Base-by-base conservation (phyloP, 2,113 vertebrate species). In the Archilochus colubris region DNA sequence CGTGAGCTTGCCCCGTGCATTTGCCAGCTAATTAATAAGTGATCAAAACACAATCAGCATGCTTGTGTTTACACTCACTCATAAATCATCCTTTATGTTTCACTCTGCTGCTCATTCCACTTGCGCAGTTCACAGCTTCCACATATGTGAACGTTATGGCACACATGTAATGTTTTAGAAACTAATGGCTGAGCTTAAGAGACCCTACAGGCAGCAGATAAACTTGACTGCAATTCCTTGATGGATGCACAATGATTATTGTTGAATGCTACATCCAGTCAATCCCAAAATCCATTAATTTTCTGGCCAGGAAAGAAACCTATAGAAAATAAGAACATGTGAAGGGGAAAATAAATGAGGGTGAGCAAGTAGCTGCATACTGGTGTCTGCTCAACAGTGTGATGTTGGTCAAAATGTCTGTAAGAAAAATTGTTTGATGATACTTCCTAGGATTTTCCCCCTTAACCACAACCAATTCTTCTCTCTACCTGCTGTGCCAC, bases 21-120 rank as follows among this genome's bases (percentile, higher is more conserved):
- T 88, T 88, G 79, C 81, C 94, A 93, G 79, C 82, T 83, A 91
- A 94, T 97, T 95, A 96, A 82, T 93, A 86, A 90, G 82, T 1
- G 4, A 93, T 93, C 95, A 95, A 94, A 96, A 93, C 82, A 92
- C 88, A 70, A 81, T 80, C 91, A 95, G 95, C 88, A 68, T 83
- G 88, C 11, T 1, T 55, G 82, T 91, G 64, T 95, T 95, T 94
- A 85, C 48, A 50, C 53, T 92, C 93, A 22, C 68, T 53, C 76
- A 0, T 80, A 96, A 94, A 97, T 90, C 89, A 95, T 83, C 46
- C 79, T 88, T 55, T 38, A 51, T 86, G 88, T 57, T 91, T 82
- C 79, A 58, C 54, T 95, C 86, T 85, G 87, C 86, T 79, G 88
- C 3, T 7, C 74, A 67, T 81, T 88, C 83, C 43, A 61, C 89